A percentile compares a stretch with the other conserved stretches of the same genome.
Evolutionary conservation across 35 echinoderm and acorn worm genomes (phyloP).

Genomic region (Lytechinus pictus): DNA sequence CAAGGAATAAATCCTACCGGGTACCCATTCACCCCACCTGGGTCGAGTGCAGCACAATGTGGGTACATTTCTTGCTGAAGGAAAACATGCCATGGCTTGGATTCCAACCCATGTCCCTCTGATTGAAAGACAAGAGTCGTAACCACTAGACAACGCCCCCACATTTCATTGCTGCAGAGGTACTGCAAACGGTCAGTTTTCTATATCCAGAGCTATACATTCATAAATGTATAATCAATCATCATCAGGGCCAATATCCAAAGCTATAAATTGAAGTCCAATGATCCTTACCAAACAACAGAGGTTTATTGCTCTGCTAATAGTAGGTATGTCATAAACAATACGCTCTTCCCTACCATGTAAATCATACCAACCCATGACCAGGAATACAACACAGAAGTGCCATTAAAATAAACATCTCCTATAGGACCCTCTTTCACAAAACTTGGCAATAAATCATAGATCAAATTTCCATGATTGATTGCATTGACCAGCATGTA

Average conservation of each 20-base stretch:
- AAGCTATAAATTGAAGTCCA: not conserved
- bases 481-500: too few species aligned
- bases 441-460: too few species aligned
- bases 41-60: too few species aligned
- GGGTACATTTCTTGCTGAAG: too few species aligned
- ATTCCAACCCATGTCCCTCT: too few species aligned
- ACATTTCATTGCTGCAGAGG: too few species aligned
- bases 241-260: not conserved
- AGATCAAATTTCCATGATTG: too few species aligned
- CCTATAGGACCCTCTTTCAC: not conserved
- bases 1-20: too few species aligned
- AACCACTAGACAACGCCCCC: too few species aligned
- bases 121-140: too few species aligned
- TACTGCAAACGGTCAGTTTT: not conserved
- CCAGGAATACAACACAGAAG: not conserved
- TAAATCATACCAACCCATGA: not conserved
- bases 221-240: not conserved
- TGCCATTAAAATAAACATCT: constrained; percentile 6
- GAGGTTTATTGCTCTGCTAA: not conserved
- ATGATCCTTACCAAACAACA: not conserved
- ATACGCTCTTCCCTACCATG: not conserved
- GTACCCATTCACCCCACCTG: too few species aligned
- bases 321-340: constrained; percentile 4
- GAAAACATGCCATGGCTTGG: too few species aligned
- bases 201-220: not conserved